Evolutionary conservation across 2,113 vertebrate genomes (phyloP), one percentile per base, ranked within the genome.

Genomic region (Peucedramus taeniatus): DNA sequence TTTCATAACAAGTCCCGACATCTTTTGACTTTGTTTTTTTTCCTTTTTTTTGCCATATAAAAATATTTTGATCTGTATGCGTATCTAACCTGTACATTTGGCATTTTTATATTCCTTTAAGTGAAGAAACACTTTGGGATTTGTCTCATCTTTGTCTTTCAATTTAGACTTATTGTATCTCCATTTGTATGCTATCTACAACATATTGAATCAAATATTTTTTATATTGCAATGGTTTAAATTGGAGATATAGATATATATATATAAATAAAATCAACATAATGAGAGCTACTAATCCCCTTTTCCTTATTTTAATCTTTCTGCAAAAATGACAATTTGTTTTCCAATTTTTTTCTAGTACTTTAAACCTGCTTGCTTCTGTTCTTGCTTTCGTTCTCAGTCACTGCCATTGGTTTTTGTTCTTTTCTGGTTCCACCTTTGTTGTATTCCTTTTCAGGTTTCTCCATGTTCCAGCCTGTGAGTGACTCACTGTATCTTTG

Each of bases 41-140:
- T 4, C 1, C 8, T 40, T 69, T 56, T 65, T 65, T 49, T 39
- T 5, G 2, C 27, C 37, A 4, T 19, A 21, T 28, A 21, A 70
- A 72, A 39, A 27, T 60, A 47, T 24, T 33, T 21, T 15, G 9
- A 54, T 28, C 13, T 26, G 3, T 47, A 15, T 53, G 9, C 37
- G 39, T 82, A n/a, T 31, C 19, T 71, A 13, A 64, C 26, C 7
- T 49, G 4, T 51, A 24, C 9, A 44, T 47, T 74, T 20, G 33
- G 0, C 7, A 65, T 21, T n/a, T 83, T 40, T 13, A 19, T 51
- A 40, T 57, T 57, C 11, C 45, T 87, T 40, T 22, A 53, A 53
- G 24, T 44, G 33, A 82, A 63, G 47, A 71, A 77, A 17, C 0
- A 11, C 3, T 18, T 14, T 7, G 3, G 2, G 0, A 0, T 23